Conservation (phyloP, 1,140 invertebrate genomes). For the Halictus rubicundus region DNA sequence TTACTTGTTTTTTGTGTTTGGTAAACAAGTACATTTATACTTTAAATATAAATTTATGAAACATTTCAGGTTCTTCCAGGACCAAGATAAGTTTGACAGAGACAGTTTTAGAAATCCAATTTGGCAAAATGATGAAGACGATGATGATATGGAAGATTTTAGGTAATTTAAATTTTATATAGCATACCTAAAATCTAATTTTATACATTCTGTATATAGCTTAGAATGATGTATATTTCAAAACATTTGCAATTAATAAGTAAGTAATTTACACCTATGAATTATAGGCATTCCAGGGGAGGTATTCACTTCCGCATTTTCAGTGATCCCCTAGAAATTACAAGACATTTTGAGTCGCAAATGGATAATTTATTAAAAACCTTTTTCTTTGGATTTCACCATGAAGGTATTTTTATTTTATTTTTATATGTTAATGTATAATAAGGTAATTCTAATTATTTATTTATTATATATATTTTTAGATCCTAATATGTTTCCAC, state of each 20-base stretch:
- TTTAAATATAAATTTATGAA: background rate
- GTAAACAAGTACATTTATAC: background rate
- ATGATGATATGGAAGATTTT: conserved; percentile 66
- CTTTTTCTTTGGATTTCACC: conserved; percentile 57
- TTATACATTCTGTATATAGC: conserved; percentile 5
- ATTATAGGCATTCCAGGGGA: conserved; percentile 41
- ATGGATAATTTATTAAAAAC: conserved; percentile 70
- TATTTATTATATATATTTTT: conserved; percentile 14
- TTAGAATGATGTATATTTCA: background rate
- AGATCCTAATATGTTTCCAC: conserved; percentile 25
- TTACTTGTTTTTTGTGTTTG: background rate
- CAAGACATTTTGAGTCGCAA: conserved; percentile 70
- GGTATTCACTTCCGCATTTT: conserved; percentile 66
- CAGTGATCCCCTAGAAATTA: conserved; percentile 72
- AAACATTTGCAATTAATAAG: background rate
- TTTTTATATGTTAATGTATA: background rate
- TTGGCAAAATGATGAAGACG: conserved; percentile 72
- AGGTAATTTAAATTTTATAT: conserved; percentile 54
- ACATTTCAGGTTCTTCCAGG: conserved; percentile 60
- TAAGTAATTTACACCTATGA: background rate
- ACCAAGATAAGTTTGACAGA: conserved; percentile 25
- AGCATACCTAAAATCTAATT: background rate
- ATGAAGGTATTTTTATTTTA: conserved; percentile 10
- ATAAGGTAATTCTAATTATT: background rate
- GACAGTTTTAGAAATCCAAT: conserved; percentile 72